Evolutionary conservation across 2,113 vertebrate genomes (phyloP).

Genomic region (Gambusia affinis): DNA sequence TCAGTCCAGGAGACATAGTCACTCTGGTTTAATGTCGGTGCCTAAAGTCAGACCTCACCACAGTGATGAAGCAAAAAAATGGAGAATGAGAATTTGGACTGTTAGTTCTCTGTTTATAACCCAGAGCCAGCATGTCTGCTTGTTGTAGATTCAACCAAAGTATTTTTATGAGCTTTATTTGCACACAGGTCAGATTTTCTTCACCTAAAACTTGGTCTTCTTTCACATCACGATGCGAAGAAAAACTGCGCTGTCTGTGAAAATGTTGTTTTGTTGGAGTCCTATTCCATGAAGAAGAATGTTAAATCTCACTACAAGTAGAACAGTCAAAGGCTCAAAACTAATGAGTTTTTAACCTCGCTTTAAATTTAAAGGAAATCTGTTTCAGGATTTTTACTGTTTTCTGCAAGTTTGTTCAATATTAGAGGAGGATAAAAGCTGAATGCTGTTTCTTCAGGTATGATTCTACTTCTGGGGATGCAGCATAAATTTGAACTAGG

Average conservation of each 20-base stretch:
- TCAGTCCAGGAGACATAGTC: slow-evolving; percentile 38
- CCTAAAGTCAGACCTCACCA: slow-evolving; percentile 4
- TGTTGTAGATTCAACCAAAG: slow-evolving; percentile 1
- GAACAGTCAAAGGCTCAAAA: no score
- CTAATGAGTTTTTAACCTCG: no score
- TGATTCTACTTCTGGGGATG: no score
- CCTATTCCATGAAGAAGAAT: background rate
- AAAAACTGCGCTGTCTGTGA: background rate
- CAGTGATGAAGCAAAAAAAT: background rate
- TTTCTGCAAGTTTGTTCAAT: no score
- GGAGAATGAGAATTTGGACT: background rate
- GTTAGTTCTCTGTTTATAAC: slow-evolving; percentile 10
- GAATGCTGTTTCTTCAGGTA: no score
- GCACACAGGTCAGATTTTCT: background rate
- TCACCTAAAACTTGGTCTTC: background rate
- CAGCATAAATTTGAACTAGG: no score
- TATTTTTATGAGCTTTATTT: background rate
- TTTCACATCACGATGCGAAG: background rate
- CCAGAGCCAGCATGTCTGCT: slow-evolving; percentile 19
- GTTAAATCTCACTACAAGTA: no score
- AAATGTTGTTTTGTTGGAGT: background rate
- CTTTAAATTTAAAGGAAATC: no score
- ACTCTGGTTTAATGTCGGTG: slow-evolving; percentile 3
- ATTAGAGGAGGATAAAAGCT: no score
- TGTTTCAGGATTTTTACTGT: no score